Conservation (phyloP, 2,888 invertebrate genomes). For the Desoria tigrina region DNA sequence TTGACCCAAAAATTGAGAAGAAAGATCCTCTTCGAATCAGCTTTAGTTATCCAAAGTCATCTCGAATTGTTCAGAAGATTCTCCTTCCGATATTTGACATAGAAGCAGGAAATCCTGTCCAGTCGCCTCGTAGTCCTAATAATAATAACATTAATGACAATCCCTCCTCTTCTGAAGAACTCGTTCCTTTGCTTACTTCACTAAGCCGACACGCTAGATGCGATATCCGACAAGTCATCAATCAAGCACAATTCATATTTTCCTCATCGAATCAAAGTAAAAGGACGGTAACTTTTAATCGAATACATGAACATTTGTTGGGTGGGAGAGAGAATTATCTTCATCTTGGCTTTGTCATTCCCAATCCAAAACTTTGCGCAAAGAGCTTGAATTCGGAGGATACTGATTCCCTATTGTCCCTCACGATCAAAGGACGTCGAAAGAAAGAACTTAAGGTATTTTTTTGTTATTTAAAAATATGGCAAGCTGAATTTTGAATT, state of each 20-base stretch:
- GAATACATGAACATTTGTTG: conserved; percentile 14
- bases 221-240: conserved; percentile 48
- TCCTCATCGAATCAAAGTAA: neutral
- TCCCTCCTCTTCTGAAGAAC: too few species aligned
- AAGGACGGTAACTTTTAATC: too few species aligned
- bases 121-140: too few species aligned
- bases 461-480: too few species aligned
- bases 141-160: too few species aligned
- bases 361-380: too few species aligned
- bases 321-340: conserved; percentile 18
- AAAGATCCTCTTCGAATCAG: conserved; percentile 46
- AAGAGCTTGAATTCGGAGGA: too few species aligned
- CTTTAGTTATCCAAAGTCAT: conserved; percentile 35
- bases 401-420: too few species aligned
- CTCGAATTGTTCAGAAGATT: conserved; percentile 39
- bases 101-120: conserved; percentile 11
- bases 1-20: conserved; percentile 47
- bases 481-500: too few species aligned
- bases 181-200: too few species aligned
- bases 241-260: conserved; percentile 47
- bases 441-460: too few species aligned
- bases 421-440: too few species aligned
- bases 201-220: conserved; percentile 42
- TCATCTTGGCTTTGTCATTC: neutral
- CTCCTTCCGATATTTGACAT: conserved; percentile 40